phyloP scores from a whole-genome alignment of 2,797 vertebrate genomes.

The Tarsius wallacei region DNA sequence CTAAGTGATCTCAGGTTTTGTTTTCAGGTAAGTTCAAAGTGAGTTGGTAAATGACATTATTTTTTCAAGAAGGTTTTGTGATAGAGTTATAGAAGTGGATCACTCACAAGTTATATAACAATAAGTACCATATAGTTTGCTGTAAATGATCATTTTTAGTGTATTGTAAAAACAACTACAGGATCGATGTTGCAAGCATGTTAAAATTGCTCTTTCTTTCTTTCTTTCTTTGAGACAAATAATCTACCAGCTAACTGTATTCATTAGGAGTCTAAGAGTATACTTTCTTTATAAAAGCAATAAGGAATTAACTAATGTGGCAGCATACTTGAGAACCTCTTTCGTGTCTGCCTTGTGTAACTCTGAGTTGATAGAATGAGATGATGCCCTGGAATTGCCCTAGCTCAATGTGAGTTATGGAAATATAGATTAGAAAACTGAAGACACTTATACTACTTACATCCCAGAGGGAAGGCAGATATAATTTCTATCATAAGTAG shows the following conservation, averaged over 20 bases:
- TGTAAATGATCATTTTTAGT: neutral
- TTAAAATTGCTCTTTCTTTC: neutral
- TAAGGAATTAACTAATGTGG: neutral
- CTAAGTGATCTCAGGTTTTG: neutral
- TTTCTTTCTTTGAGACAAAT: neutral
- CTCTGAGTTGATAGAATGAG: neutral
- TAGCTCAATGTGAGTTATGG: neutral
- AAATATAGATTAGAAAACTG: neutral
- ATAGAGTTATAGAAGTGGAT: neutral
- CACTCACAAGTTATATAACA: neutral
- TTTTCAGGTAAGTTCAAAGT: conserved; percentile 7
- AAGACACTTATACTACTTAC: neutral
- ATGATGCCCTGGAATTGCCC: neutral
- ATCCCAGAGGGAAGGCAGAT: neutral
- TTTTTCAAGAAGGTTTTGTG: neutral
- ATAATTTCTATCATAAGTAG: neutral
- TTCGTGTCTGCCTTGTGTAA: neutral
- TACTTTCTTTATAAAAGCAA: neutral
- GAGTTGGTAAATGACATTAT: neutral
- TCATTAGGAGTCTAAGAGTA: neutral
- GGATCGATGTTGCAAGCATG: neutral
- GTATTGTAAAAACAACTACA: neutral
- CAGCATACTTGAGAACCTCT: neutral
- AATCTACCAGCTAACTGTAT: neutral
- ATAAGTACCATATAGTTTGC: neutral